phyloP scores from a whole-genome alignment of 2,797 vertebrate genomes.

The Gallirallus australis region DNA sequence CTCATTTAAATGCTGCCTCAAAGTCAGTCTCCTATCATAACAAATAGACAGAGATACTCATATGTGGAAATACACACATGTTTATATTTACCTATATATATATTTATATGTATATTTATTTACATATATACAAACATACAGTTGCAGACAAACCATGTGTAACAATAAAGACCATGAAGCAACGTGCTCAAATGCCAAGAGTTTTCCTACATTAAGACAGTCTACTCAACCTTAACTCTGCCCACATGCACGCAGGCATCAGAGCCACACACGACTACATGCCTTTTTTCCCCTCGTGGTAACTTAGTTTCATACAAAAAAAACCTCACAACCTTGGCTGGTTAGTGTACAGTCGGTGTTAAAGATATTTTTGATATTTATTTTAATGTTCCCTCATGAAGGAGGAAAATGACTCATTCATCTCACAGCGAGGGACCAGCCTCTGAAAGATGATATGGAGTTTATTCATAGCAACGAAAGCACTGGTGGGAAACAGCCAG shows the following conservation, averaged over 20 bases:
- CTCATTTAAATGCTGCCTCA: constrained; percentile 59
- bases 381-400: constrained; percentile 8
- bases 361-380: neutral
- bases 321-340: neutral
- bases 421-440: neutral
- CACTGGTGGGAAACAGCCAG: neutral
- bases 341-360: neutral
- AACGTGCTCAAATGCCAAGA: neutral
- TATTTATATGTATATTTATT: constrained; percentile 41
- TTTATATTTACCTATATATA: constrained; percentile 59
- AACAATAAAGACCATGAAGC: neutral
- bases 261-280: neutral
- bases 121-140: neutral
- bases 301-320: neutral
- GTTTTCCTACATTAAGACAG: neutral
- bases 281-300: neutral
- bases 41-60: constrained; percentile 50
- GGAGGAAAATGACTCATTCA: constrained; percentile 7
- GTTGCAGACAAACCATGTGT: neutral
- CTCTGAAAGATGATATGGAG: neutral
- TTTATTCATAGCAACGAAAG: constrained; percentile 28
- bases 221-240: neutral
- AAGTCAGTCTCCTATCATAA: constrained; percentile 59
- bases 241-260: neutral
- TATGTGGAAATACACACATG: constrained; percentile 35